Evolutionary conservation across 2,888 invertebrate genomes (phyloP).

Genomic region (Omphaloscelis lunosa): DNA sequence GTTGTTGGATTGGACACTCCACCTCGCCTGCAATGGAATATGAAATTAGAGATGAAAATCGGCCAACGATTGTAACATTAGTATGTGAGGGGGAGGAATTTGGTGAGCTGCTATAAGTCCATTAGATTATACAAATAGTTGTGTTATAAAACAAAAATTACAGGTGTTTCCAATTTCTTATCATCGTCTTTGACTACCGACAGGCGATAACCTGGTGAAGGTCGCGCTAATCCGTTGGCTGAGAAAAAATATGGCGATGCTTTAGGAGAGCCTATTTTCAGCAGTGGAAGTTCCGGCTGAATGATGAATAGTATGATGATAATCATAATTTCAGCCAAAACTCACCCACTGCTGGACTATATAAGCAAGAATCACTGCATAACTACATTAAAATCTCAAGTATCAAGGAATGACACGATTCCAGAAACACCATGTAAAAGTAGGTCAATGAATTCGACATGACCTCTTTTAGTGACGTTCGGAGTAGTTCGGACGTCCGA

Average conservation of each 20-base stretch:
- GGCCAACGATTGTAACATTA: too few relatives aligned
- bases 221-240: background rate
- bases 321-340: background rate
- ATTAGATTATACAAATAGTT: background rate
- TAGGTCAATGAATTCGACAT: conserved; percentile 32
- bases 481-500: conserved; percentile 18
- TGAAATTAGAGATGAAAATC: background rate
- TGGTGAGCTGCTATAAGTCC: background rate
- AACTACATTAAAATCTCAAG: background rate
- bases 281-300: background rate
- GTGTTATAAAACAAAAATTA: background rate
- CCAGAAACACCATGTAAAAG: conserved; percentile 12
- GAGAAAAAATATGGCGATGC: background rate
- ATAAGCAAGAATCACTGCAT: too few relatives aligned
- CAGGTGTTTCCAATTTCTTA: background rate
- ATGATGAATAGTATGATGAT: background rate
- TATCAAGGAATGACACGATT: conserved; percentile 2
- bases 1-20: conserved; percentile 90
- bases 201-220: background rate
- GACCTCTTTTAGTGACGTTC: conserved; percentile 66
- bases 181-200: background rate
- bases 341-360: too few relatives aligned
- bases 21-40: conserved; percentile 84
- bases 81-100: background rate
- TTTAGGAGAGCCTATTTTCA: background rate